phyloP scores from a whole-genome alignment of 1,140 invertebrate genomes.

The Cydia amplana region DNA sequence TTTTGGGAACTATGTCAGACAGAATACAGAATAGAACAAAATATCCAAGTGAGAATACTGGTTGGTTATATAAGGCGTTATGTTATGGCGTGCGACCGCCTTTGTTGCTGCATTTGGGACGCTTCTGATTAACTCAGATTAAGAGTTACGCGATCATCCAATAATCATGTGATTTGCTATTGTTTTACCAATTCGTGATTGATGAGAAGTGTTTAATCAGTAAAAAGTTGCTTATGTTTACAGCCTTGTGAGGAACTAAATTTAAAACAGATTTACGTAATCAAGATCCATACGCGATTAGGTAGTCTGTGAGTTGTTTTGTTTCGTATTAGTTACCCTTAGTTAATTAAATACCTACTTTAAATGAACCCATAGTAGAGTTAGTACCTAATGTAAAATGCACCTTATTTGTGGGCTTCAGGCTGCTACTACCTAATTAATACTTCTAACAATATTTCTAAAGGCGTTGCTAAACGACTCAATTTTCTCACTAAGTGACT shows the following conservation, averaged over 20 bases:
- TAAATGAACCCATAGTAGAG: too few relatives aligned
- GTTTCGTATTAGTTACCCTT: too few relatives aligned
- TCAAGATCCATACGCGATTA: not conserved
- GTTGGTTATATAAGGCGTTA: slow-evolving; percentile 9
- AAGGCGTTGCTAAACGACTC: too few relatives aligned
- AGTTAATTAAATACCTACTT: too few relatives aligned
- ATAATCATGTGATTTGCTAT: slow-evolving; percentile 20
- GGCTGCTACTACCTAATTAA: too few relatives aligned
- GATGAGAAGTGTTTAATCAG: not conserved
- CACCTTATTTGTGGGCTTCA: too few relatives aligned
- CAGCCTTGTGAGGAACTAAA: not conserved
- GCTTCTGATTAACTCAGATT: slow-evolving; percentile 9
- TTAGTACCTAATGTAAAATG: too few relatives aligned
- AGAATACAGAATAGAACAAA: slow-evolving; percentile 5
- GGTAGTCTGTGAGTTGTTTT: too few relatives aligned
- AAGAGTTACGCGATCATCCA: slow-evolving; percentile 20
- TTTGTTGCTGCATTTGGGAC: slow-evolving; percentile 7
- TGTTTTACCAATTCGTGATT: slow-evolving; percentile 7
- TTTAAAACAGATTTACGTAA: not conserved
- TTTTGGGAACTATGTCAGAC: slow-evolving; percentile 10
- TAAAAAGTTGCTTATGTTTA: not conserved
- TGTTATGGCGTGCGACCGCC: slow-evolving; percentile 17
- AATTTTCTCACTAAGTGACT: too few relatives aligned
- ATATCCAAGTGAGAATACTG: slow-evolving; percentile 11
- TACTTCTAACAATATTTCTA: too few relatives aligned